Evolutionary conservation across 2,888 invertebrate genomes (phyloP).

Genomic region (Himalopsyche japonica): DNA sequence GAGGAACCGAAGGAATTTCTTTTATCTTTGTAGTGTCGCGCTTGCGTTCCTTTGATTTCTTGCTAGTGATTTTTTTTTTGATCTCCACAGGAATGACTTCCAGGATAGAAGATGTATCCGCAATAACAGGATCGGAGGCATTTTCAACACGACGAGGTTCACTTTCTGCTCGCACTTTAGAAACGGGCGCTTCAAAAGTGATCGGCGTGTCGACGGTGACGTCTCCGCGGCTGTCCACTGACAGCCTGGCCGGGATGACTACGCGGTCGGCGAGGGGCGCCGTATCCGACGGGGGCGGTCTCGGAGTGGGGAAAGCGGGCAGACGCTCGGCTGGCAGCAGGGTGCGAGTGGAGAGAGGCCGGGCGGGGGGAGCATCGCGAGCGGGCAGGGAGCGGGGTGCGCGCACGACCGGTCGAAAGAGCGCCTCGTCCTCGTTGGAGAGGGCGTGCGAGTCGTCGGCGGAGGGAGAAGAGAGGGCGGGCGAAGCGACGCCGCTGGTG

Average conservation of each 20-base stretch:
- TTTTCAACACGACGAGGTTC: neutral
- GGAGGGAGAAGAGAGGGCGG: constrained; percentile 48
- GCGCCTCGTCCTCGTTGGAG: constrained; percentile 67
- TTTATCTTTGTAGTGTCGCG: neutral
- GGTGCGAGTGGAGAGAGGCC: constrained; percentile 50
- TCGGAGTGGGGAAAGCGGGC: constrained; percentile 40
- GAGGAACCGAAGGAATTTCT: neutral
- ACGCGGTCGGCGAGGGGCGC: constrained; percentile 31
- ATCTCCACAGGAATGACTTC: neutral
- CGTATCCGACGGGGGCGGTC: constrained; percentile 35
- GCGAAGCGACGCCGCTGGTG: constrained; percentile 55
- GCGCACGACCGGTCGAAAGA: constrained; percentile 69
- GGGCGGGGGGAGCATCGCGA: constrained; percentile 46
- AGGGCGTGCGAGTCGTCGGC: constrained; percentile 54
- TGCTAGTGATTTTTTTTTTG: neutral
- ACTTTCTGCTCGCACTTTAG: neutral
- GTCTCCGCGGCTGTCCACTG: neutral
- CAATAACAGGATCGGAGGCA: neutral
- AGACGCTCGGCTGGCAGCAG: constrained; percentile 51
- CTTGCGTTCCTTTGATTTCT: neutral
- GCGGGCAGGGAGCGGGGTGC: constrained; percentile 52
- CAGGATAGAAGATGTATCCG: neutral
- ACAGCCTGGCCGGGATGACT: constrained; percentile 37
- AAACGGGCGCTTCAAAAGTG: neutral
- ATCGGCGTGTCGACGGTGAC: neutral